These are phyloP conservation scores for Myotis vivesi DNA, from an alignment of 2,797 vertebrate species.

Conservation along the genomic window DNA sequence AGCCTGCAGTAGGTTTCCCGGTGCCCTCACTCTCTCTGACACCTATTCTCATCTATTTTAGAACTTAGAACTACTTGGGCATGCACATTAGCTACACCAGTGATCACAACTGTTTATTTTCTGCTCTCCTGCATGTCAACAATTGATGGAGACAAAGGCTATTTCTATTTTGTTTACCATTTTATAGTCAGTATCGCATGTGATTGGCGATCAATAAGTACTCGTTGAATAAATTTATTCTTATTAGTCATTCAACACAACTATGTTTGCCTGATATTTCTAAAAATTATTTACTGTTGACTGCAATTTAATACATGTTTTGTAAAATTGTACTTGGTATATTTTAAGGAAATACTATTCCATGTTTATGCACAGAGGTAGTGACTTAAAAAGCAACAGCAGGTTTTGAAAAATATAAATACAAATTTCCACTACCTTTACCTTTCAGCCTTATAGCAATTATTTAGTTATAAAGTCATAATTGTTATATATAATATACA, in stretches of 20 bases:
- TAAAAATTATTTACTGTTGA: not conserved
- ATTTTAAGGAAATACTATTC: not conserved
- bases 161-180: not conserved
- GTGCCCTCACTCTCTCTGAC: not conserved
- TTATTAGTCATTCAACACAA: not conserved
- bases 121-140: not conserved
- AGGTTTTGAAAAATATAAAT: not conserved
- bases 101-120: not conserved
- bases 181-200: not conserved
- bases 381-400: not conserved
- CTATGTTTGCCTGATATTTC: not conserved
- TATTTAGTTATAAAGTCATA: not conserved
- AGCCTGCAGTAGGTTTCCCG: not conserved
- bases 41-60: not conserved
- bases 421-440: not conserved
- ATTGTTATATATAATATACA: not conserved
- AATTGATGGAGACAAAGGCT: not conserved
- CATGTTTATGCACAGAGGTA: not conserved
- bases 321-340: not conserved
- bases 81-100: not conserved
- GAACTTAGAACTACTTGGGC: not conserved
- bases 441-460: not conserved
- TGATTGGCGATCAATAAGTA: not conserved
- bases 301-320: not conserved
- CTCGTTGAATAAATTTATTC: not conserved